phyloP scores from a whole-genome alignment of 1,140 invertebrate species.

The Saccostrea echinata region DNA sequence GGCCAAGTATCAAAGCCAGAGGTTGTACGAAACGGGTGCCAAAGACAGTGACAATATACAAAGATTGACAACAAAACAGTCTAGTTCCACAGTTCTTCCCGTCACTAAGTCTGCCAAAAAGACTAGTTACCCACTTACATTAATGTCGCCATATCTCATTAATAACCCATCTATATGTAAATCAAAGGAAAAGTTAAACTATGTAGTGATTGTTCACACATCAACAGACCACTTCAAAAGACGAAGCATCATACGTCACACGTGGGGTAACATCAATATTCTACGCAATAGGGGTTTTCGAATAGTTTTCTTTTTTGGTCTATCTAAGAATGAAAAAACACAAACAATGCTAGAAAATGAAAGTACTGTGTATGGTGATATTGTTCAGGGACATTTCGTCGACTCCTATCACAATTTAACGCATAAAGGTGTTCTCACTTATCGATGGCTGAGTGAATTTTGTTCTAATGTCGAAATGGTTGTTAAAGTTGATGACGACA shows the following conservation, averaged over 20 bases:
- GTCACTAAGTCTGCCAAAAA: not conserved
- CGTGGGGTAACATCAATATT: conserved; percentile 52
- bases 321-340: conserved; percentile 46
- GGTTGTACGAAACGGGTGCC: not conserved
- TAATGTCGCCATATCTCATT: conserved; percentile 60
- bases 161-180: conserved; percentile 66
- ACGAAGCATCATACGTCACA: conserved; percentile 59
- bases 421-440: conserved; percentile 88
- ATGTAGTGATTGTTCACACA: conserved; percentile 71
- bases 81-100: not conserved
- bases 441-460: conserved; percentile 86
- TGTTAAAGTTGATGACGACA: conserved; percentile 94
- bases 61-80: not conserved
- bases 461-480: conserved; percentile 86
- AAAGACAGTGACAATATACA: not conserved
- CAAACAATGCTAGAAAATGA: conserved; percentile 59
- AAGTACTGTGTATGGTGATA: conserved; percentile 62
- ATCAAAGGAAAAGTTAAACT: conserved; percentile 51
- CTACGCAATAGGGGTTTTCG: conserved; percentile 47
- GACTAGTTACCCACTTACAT: conserved; percentile 46
- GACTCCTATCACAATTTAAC: conserved; percentile 72
- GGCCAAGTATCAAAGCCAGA: not conserved
- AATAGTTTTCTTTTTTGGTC: conserved; percentile 68
- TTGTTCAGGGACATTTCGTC: conserved; percentile 71
- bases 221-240: conserved; percentile 63